Evolutionary conservation across 2,113 vertebrate genomes (phyloP), one percentile per base, ranked within the genome.

Genomic region (Chamaea fasciata): DNA sequence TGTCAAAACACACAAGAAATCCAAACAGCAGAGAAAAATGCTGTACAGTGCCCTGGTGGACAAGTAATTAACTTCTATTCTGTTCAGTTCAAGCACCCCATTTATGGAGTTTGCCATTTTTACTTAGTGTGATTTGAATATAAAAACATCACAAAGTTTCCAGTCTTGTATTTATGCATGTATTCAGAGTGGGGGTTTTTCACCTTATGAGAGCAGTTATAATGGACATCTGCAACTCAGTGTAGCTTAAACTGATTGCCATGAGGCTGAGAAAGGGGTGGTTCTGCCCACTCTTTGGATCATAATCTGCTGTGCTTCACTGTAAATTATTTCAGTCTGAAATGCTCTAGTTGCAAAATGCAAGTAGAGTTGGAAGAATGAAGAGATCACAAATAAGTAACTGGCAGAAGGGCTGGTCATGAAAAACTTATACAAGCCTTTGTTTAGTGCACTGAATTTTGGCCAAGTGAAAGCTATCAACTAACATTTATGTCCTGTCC

Each of bases 101-200:
- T 65, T 69, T 57, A 37, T 47, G 31, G 30, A 69, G 62, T 42
- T 80, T 44, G 1, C 6, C 3, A 6, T 57, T 69, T 76, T 57
- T 76, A 7, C 53, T 74, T 49, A 27, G 9, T 24, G 9, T 6
- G 6, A 69, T 64, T 23, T 60, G 16, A 65, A 13, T 67, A 53
- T 15, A 39, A 73, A 78, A 17, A 31, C 2, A 39, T 18, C 12
- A 17, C 15, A 46, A 41, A 60, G 2, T 49, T 62, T 79, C 10
- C 9, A 55, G 44, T 35, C 35, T 47, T 83, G 19, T 30, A 15
- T 64, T 79, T 44, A 55, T 17, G 52, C 7, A 31, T 46, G 47
- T 18, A 0, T 79, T 79, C 30, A 28, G 12, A 7, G 19, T 42
- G 14, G 2, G 3, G 0, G 0, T 15, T 64, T 77, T 70, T 68